phyloP scores from a whole-genome alignment of 92 coral and sea anemone species.

The Desmophyllum pertusum region DNA sequence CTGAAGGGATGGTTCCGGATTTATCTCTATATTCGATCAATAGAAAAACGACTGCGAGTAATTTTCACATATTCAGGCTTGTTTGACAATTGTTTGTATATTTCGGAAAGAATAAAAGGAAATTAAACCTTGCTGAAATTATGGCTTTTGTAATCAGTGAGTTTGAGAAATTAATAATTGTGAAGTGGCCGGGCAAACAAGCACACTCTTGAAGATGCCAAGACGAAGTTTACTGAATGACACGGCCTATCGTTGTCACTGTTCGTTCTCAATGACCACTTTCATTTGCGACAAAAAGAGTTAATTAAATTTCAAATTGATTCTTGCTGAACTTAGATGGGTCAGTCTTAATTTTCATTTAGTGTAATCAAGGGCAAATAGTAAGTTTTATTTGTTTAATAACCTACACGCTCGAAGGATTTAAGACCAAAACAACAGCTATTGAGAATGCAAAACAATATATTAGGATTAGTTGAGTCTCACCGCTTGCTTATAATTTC shows the following conservation, averaged over 20 bases:
- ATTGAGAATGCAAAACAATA: slow-evolving; percentile 22
- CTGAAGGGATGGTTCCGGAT: slow-evolving; percentile 30
- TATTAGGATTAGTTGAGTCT: not conserved
- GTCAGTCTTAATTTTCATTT: slow-evolving; percentile 40
- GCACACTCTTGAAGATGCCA: slow-evolving; percentile 29
- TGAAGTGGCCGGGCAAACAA: slow-evolving; percentile 31
- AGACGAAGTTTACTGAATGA: not conserved
- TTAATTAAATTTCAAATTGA: slow-evolving; percentile 49
- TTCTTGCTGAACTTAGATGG: slow-evolving; percentile 28
- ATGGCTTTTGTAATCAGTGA: slow-evolving; percentile 37
- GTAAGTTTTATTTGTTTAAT: slow-evolving; percentile 32
- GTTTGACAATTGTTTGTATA: slow-evolving; percentile 36
- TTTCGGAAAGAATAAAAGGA: slow-evolving; percentile 48
- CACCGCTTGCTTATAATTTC: slow-evolving; percentile 24
- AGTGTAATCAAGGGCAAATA: slow-evolving; percentile 43
- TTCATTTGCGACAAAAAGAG: slow-evolving; percentile 36
- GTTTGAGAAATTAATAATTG: slow-evolving; percentile 52
- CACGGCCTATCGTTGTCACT: not conserved
- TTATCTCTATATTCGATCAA: slow-evolving; percentile 27
- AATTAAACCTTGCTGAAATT: slow-evolving; percentile 37
- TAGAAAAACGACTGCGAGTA: slow-evolving; percentile 22
- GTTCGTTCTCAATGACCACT: not conserved
- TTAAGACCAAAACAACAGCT: slow-evolving; percentile 19
- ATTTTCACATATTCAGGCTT: slow-evolving; percentile 32
- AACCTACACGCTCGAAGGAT: slow-evolving; percentile 18